phyloP scores from a whole-genome alignment of 1,140 invertebrate species.

The Caenorhabditis brenneri region DNA sequence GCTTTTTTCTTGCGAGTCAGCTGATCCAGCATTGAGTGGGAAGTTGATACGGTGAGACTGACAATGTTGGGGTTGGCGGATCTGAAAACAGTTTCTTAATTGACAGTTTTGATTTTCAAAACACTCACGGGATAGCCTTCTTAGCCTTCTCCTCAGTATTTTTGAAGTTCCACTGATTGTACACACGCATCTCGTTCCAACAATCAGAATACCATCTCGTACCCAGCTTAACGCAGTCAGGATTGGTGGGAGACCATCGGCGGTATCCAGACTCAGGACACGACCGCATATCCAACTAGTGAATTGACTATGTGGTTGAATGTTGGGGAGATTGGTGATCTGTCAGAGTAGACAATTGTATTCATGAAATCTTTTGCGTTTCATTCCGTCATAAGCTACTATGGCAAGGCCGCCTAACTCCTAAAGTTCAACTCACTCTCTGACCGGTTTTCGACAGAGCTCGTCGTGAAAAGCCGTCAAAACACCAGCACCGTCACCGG shows the following conservation, averaged over 20 bases:
- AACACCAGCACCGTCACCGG: no score
- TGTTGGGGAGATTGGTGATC: conserved; percentile 48
- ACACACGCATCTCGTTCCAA: conserved; percentile 99
- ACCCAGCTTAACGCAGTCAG: conserved; percentile 99
- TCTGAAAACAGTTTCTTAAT: not conserved
- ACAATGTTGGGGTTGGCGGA: conserved; percentile 50
- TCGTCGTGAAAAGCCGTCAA: no score
- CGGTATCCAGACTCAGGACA: conserved; percentile 87
- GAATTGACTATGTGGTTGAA: conserved; percentile 58
- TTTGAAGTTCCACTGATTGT: conserved; percentile 77
- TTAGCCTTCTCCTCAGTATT: conserved; percentile 6
- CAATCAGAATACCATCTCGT: conserved; percentile 91
- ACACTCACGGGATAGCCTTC: not conserved
- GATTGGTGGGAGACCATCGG: conserved; percentile 90
- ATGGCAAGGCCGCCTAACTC: no score
- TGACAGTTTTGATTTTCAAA: no score
- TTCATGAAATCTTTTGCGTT: no score
- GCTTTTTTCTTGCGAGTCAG: conserved; percentile 54
- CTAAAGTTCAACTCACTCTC: no score
- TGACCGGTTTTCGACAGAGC: no score
- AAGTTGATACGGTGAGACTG: conserved; percentile 57
- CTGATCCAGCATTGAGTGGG: conserved; percentile 67
- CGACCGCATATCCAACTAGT: conserved; percentile 92
- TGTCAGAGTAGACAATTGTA: no score
- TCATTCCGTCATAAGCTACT: no score